Conservation (phyloP, 2,888 invertebrate species). For the Noctua fimbriata region DNA sequence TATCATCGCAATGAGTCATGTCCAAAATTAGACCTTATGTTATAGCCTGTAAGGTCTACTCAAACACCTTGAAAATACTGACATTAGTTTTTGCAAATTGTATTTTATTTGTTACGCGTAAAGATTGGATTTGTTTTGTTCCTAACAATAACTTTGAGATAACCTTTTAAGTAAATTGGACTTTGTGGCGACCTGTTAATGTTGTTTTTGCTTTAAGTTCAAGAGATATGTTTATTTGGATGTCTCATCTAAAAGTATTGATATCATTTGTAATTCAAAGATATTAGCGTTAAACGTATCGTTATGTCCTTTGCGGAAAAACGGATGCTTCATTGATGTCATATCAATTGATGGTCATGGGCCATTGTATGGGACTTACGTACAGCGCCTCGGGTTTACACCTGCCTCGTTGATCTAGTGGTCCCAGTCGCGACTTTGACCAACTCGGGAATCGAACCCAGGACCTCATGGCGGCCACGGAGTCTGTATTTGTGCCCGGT, state of each 20-base stretch:
- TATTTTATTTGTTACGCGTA: neutral
- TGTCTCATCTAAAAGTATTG: slow-evolving; percentile 37
- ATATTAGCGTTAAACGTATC: slow-evolving; percentile 7
- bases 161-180: slow-evolving; percentile 7
- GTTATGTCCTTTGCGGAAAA: slow-evolving; percentile 8
- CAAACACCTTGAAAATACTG: slow-evolving; percentile 15
- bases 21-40: slow-evolving; percentile 60
- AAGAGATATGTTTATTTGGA: slow-evolving; percentile 14
- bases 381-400: neutral
- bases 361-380: neutral
- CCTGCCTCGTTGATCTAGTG: neutral
- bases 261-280: slow-evolving; percentile 34
- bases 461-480: neutral
- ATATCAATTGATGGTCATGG: slow-evolving; percentile 3
- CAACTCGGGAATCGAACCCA: too few species aligned
- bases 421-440: neutral
- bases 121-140: slow-evolving; percentile 15
- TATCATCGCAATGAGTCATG: slow-evolving; percentile 53
- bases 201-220: slow-evolving; percentile 14
- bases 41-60: slow-evolving; percentile 44
- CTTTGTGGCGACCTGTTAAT: slow-evolving; percentile 8
- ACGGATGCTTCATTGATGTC: neutral
- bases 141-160: neutral
- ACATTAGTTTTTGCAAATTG: slow-evolving; percentile 18
- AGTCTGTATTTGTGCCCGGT: neutral